Evolutionary conservation across 2,113 vertebrate genomes (phyloP).

Genomic region (Ochotona curzoniae): DNA sequence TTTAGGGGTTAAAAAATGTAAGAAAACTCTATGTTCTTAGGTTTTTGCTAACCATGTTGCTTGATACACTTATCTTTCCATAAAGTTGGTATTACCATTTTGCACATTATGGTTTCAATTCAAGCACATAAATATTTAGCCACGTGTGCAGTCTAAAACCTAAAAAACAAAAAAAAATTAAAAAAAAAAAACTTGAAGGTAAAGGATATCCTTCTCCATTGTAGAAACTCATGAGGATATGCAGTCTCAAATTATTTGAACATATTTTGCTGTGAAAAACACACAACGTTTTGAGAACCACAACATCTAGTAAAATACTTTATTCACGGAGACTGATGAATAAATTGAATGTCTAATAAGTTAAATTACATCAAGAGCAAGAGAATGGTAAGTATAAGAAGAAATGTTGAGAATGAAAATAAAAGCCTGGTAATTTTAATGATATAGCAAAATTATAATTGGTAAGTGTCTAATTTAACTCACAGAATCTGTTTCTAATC

Average conservation of each 20-base stretch:
- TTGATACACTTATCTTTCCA: background rate
- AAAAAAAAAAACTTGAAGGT: background rate
- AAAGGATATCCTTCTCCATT: background rate
- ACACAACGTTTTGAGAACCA: background rate
- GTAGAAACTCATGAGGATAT: background rate
- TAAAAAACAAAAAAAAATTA: too few relatives aligned
- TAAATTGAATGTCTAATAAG: background rate
- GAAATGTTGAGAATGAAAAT: background rate
- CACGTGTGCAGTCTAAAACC: background rate
- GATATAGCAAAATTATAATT: slow-evolving; percentile 14
- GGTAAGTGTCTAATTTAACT: background rate
- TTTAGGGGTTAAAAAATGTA: background rate
- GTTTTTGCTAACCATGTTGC: background rate
- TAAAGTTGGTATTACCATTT: background rate
- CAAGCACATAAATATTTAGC: slow-evolving; percentile 14
- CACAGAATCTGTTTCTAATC: background rate
- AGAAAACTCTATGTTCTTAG: background rate
- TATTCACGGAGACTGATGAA: background rate
- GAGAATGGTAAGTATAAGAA: background rate
- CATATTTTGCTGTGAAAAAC: background rate
- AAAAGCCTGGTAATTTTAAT: background rate
- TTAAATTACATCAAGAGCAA: background rate
- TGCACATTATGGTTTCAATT: slow-evolving; percentile 24
- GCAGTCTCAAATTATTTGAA: background rate
- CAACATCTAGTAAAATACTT: background rate